Conservation (phyloP, 1,140 invertebrate species). For the Thaumetopoea pityocampa region DNA sequence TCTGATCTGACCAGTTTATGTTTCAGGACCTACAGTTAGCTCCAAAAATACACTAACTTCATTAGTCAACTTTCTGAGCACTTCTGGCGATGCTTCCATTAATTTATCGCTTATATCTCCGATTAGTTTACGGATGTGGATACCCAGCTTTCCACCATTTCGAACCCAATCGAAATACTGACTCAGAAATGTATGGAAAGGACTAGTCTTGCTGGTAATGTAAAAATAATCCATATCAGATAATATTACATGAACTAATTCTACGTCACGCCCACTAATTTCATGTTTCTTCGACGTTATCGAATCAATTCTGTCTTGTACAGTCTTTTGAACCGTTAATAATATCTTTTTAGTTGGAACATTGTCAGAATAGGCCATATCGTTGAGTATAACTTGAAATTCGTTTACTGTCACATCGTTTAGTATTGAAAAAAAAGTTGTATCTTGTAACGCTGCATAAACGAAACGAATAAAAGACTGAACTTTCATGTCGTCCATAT, state of each 20-base stretch:
- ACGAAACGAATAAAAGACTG: constrained; percentile 29
- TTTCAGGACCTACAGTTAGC: constrained; percentile 34
- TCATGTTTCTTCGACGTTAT: constrained; percentile 20
- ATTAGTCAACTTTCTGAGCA: constrained; percentile 36
- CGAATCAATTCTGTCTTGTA: constrained; percentile 28
- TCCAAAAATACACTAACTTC: constrained; percentile 53
- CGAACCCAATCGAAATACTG: constrained; percentile 33
- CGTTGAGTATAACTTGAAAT: constrained; percentile 47
- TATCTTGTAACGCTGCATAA: constrained; percentile 33
- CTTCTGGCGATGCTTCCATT: constrained; percentile 15
- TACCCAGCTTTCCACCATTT: constrained; percentile 20
- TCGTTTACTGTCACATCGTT: constrained; percentile 33
- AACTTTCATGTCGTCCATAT: constrained; percentile 29
- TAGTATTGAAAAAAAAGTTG: constrained; percentile 32
- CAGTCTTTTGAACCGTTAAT: constrained; percentile 28
- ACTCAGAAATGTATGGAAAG: constrained; percentile 34
- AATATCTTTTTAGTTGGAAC: constrained; percentile 37
- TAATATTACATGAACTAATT: constrained; percentile 42
- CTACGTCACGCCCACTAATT: constrained; percentile 28
- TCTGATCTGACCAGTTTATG: constrained; percentile 9
- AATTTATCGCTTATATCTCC: constrained; percentile 32
- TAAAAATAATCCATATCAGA: constrained; percentile 55
- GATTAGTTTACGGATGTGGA: constrained; percentile 21
- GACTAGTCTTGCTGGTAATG: constrained; percentile 23
- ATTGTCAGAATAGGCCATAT: constrained; percentile 39